Evolutionary conservation across 2,888 invertebrate species (phyloP).

Genomic region (Pollenia amentaria): DNA sequence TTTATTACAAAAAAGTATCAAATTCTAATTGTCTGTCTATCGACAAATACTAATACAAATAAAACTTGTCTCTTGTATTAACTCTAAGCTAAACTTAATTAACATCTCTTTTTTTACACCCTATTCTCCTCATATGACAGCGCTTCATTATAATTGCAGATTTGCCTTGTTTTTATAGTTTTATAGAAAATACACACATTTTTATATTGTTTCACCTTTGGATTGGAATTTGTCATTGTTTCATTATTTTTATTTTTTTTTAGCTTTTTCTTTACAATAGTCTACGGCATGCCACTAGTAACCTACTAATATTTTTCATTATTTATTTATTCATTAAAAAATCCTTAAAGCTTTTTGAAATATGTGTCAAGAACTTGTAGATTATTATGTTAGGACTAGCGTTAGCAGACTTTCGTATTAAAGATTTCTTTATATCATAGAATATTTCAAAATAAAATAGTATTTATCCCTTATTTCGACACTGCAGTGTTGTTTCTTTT

Average conservation of each 20-base stretch:
- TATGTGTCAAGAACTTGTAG: constrained; percentile 66
- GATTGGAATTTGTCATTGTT: constrained; percentile 22
- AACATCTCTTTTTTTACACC: not conserved
- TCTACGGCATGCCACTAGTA: constrained; percentile 48
- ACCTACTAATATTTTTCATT: constrained; percentile 44
- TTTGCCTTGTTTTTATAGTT: constrained; percentile 15
- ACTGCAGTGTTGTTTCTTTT: too few relatives aligned
- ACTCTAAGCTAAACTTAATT: not conserved
- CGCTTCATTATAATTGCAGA: constrained; percentile 43
- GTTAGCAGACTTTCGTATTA: too few relatives aligned
- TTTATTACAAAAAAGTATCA: too few relatives aligned
- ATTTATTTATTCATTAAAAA: not conserved
- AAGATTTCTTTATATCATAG: too few relatives aligned
- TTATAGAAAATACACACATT: not conserved
- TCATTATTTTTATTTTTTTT: constrained; percentile 37
- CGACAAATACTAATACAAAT: too few relatives aligned
- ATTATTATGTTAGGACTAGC: constrained; percentile 1
- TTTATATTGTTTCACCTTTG: constrained; percentile 30
- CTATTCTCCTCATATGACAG: constrained; percentile 6
- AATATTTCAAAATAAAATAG: too few relatives aligned
- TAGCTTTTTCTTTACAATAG: not conserved
- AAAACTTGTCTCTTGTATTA: not conserved
- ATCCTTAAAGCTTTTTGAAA: constrained; percentile 66
- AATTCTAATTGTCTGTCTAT: too few relatives aligned
- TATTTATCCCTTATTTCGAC: too few relatives aligned